Conservation (phyloP, 2,888 invertebrate species). For the Stenotaenia linearis region DNA sequence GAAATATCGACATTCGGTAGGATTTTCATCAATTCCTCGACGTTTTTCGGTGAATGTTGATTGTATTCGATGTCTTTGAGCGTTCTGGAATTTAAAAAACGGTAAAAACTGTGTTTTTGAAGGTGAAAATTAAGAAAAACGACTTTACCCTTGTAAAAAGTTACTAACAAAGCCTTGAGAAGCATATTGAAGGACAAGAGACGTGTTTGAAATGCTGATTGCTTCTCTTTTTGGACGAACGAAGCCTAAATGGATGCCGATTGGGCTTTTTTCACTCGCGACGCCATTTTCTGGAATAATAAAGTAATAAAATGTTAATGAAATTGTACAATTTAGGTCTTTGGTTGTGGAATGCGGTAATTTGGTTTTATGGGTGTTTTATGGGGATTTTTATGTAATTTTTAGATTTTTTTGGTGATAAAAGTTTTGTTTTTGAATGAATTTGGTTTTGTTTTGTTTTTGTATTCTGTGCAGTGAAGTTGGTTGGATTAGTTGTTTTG, state of each 20-base stretch:
- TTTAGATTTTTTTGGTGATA: too few species aligned
- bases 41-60: constrained; percentile 41
- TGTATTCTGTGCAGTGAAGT: too few species aligned
- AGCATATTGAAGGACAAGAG: constrained; percentile 76
- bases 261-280: constrained; percentile 60
- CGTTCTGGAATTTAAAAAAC: not conserved
- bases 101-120: not conserved
- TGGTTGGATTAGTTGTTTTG: too few species aligned
- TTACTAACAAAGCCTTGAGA: constrained; percentile 77
- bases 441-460: too few species aligned
- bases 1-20: constrained; percentile 50
- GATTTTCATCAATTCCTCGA: constrained; percentile 48
- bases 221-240: constrained; percentile 83
- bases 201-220: constrained; percentile 74
- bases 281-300: constrained; percentile 28
- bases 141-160: constrained; percentile 52
- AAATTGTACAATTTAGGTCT: too few species aligned
- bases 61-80: constrained; percentile 40
- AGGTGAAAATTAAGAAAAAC: not conserved
- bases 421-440: too few species aligned
- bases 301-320: not conserved
- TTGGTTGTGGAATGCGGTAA: too few species aligned
- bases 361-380: too few species aligned
- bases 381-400: constrained; percentile 17
- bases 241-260: constrained; percentile 82